A percentile compares a stretch with the other conserved stretches of the same genome.
phyloP scores from a whole-genome alignment of 2,113 vertebrate species.

The Trogon surrucura region DNA sequence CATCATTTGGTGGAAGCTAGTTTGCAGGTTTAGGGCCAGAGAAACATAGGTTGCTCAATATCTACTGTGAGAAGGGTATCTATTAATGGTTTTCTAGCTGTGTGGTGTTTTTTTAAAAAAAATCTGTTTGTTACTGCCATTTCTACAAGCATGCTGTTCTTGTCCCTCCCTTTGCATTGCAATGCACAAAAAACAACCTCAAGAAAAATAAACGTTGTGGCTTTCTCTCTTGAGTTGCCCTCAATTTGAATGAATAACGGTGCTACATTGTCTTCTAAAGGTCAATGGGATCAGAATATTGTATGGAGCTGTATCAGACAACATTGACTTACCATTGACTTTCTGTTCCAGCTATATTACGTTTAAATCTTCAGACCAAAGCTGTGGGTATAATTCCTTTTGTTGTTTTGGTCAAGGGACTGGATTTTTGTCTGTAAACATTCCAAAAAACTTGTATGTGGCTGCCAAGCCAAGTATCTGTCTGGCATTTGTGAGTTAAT shows the following conservation, averaged over 20 bases:
- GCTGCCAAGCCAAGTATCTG: constrained; percentile 20
- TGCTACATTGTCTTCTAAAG: background rate
- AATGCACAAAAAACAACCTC: background rate
- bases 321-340: background rate
- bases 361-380: background rate
- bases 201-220: background rate
- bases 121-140: background rate
- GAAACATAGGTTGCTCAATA: background rate
- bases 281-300: background rate
- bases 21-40: background rate
- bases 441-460: background rate
- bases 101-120: background rate
- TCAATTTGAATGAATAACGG: background rate
- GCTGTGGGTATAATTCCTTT: constrained; percentile 3
- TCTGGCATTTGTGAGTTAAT: constrained; percentile 47
- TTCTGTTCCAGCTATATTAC: background rate
- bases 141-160: background rate
- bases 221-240: background rate
- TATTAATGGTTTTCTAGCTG: background rate
- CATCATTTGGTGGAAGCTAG: background rate
- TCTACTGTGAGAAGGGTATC: background rate
- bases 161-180: background rate
- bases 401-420: constrained; percentile 26
- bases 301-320: background rate
- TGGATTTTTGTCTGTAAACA: constrained; percentile 34